Evolutionary conservation across 2,113 vertebrate species (phyloP).

Genomic region (Hippopotamus amphibius): DNA sequence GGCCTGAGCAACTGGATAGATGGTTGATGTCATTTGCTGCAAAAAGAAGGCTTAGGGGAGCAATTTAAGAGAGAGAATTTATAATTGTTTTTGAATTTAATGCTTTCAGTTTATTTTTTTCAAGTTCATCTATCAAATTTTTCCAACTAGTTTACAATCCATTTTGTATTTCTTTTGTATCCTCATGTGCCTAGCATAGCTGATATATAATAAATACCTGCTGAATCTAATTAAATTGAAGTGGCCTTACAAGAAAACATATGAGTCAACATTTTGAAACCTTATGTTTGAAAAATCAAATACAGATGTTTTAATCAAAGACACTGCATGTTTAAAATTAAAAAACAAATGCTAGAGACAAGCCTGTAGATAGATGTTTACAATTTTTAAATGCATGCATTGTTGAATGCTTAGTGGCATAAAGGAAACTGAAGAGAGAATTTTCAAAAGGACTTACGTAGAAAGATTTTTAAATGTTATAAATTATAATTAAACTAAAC

Average conservation of each 20-base stretch:
- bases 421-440: constrained; percentile 42
- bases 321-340: constrained; percentile 36
- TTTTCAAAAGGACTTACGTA: constrained; percentile 69
- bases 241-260: constrained; percentile 64
- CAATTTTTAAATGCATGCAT: constrained; percentile 46
- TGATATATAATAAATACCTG: constrained; percentile 69
- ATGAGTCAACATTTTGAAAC: constrained; percentile 67
- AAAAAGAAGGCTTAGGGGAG: neutral
- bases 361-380: constrained; percentile 53
- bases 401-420: constrained; percentile 33
- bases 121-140: constrained; percentile 51
- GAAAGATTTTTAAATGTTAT: constrained; percentile 59
- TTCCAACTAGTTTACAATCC: constrained; percentile 52
- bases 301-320: constrained; percentile 75
- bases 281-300: constrained; percentile 72
- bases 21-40: neutral
- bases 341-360: constrained; percentile 42
- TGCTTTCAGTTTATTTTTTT: constrained; percentile 48
- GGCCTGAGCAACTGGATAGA: neutral
- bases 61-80: constrained; percentile 22
- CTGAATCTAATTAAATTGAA: constrained; percentile 64
- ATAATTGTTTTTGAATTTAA: constrained; percentile 33
- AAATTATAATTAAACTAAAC: constrained; percentile 73
- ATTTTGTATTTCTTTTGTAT: constrained; percentile 44
- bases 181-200: constrained; percentile 12